phyloP scores from a whole-genome alignment of 1,140 invertebrate species.

The Eupristina koningsbergeri region DNA sequence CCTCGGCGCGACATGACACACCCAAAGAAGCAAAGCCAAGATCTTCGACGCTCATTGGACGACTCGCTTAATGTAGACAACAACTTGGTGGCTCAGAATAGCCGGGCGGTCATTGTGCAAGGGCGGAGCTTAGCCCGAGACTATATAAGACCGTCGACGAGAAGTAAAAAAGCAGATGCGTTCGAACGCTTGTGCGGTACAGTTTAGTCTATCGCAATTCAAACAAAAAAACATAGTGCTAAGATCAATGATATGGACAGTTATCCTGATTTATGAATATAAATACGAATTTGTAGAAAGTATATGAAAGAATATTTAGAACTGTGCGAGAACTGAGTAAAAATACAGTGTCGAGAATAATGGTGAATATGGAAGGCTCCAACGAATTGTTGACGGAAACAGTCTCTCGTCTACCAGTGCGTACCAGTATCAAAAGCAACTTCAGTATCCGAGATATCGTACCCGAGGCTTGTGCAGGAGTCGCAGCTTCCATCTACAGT shows the following conservation, averaged over 20 bases:
- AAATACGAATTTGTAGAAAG: not conserved
- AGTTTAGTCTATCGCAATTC: conserved; percentile 34
- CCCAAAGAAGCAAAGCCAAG: not conserved
- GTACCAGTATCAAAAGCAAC: conserved; percentile 78
- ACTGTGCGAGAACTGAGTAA: not conserved
- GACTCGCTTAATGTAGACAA: not conserved
- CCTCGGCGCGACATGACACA: not conserved
- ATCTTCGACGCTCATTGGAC: not conserved
- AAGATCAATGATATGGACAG: not conserved
- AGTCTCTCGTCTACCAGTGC: conserved; percentile 73
- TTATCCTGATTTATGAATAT: not conserved
- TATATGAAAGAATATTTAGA: not conserved
- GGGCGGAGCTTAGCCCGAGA: conserved; percentile 42
- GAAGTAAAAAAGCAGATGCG: conserved; percentile 52
- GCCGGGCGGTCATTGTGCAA: not conserved
- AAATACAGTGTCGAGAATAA: conserved; percentile 55
- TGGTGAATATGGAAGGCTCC: conserved; percentile 75
- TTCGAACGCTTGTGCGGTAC: conserved; percentile 50
- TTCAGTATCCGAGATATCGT: conserved; percentile 83
- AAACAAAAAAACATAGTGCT: not conserved
- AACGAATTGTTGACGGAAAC: conserved; percentile 69
- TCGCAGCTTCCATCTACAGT: conserved; percentile 61
- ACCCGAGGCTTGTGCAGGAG: conserved; percentile 77
- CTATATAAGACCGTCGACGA: conserved; percentile 51
- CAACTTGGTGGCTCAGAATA: not conserved